Base-by-base conservation (phyloP, 2,888 invertebrate genomes). In the Parthenolecanium corni region DNA sequence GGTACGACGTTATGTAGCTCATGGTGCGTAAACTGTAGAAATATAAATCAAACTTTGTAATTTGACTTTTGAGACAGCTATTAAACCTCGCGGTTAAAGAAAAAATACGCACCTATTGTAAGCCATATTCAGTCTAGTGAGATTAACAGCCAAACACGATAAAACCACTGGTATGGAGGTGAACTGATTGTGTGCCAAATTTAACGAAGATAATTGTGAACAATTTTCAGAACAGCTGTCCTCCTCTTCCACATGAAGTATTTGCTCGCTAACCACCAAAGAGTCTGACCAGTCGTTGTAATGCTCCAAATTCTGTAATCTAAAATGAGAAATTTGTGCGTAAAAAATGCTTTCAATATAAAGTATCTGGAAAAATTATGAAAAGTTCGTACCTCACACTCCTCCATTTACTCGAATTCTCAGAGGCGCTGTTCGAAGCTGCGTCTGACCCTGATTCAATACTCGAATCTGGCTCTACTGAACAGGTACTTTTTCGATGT, bases 121-220 rank as follows among this genome's bases (percentile, higher is more conserved):
- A 0, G 93, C 86, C 80, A 98, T 82, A 72, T 94, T 94, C 16
- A 98, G 79, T 42, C 90, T 78, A 0, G 89, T 85, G 25, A 98
- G 79, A 69, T 83, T 83, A 0, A 92, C 86, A 4, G 92, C 94
- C 64, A 91, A 78, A 72, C 98, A 98, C 2, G 96, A 87, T 42
- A 98, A 76, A 51, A 89, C 87, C 1, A 83, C 80, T 0, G 97
- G 97, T 65, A 96, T 84, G 68, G 84, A 82, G 36, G 84, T 83
- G 73, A 97, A 91, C 68, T 87, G 80, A 78, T 96, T 96, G 75
- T 93, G 89, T 0, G 93, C 86, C 38, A 96, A 77, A 76, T 93
- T 94, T 3, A 96, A 78, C 1, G 85, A 80, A 1, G 83, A 79
- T 11, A 91, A 74, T 66, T 83, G 80, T 0, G 86, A 85, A 52